Evolutionary conservation across 2,113 vertebrate species (phyloP), one percentile per base, ranked within the genome.

Genomic region (Calidris pygmaea): DNA sequence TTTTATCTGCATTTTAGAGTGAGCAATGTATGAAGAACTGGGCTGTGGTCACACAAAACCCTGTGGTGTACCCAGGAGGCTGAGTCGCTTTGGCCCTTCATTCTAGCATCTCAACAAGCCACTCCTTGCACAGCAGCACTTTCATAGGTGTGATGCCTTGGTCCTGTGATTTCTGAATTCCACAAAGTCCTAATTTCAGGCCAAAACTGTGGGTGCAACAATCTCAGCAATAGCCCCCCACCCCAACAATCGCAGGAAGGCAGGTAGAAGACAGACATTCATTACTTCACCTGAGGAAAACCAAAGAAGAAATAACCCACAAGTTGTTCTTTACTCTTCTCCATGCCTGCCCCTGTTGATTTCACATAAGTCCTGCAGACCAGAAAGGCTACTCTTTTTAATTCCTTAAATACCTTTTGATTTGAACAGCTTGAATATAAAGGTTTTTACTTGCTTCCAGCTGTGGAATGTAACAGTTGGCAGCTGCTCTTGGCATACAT

Each of bases 401-500:
- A 55, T 86, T 88, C 65, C 43, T 85, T 90, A 93, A 93, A 91
- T 89, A 77, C 32, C 52, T 94, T 73, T 43, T 80, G 37, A 78
- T 89, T 89, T 7, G 4, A 95, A 87, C 50, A 97, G 82, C 74
- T 96, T 87, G 89, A 94, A 56, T 78, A 68, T 3, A 72, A 67
- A 78, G 41, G 59, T 52, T 84, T 93, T 86, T 67, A 89, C 70
- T 93, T 89, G 53, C 43, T 94, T 94, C 82, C 95, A 96, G 89
- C 76, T 96, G 93, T 92, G 85, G 74, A 90, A 79, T 73, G 4
- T 78, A 89, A 68, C 59, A 83, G 67, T 67, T 97, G 74, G 80
- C 96, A 95, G 83, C 76, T 96, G 74, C 27, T 92, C 47, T 93
- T 93, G 83, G 52, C 70, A 93, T 20, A 55, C 3, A 1, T 3